Percentiles rank a stretch among this genome's conserved stretches.
Conservation (phyloP, 2,797 vertebrate species). For the Microctenopoma stevenorrisi region DNA sequence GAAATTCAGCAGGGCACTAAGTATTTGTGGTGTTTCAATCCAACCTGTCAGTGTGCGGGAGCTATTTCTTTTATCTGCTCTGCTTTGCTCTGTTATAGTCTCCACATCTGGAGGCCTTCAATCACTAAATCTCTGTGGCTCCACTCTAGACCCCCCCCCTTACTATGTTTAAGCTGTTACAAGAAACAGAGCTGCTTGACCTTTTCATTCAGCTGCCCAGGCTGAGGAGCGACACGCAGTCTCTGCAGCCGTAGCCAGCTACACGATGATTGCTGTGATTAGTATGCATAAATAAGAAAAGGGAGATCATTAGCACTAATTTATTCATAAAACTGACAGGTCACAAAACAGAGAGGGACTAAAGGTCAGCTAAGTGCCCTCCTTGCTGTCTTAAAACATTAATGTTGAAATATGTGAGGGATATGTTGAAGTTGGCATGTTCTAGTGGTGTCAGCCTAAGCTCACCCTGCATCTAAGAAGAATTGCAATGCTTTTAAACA, state of each 20-base stretch:
- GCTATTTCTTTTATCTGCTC: constrained; percentile 81
- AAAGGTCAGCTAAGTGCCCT: constrained; percentile 72
- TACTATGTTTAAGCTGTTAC: constrained; percentile 81
- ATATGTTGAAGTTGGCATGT: constrained; percentile 60
- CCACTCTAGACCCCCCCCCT: constrained; percentile 66
- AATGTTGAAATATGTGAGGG: constrained; percentile 71
- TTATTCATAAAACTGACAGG: constrained; percentile 85
- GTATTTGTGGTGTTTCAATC: constrained; percentile 83
- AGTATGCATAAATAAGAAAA: constrained; percentile 80
- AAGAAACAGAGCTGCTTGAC: constrained; percentile 82
- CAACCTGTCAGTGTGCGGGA: constrained; percentile 78
- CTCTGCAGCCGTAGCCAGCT: constrained; percentile 60
- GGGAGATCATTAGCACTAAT: constrained; percentile 81
- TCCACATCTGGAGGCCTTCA: constrained; percentile 85
- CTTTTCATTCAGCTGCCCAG: constrained; percentile 76
- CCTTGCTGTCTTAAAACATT: constrained; percentile 78
- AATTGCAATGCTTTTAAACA: constrained; percentile 17
- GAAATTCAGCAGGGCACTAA: constrained; percentile 77
- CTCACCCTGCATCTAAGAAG: constrained; percentile 14
- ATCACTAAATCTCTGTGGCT: constrained; percentile 82
- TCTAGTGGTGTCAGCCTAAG: constrained; percentile 49
- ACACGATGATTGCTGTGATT: constrained; percentile 74
- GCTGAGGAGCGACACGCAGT: constrained; percentile 73
- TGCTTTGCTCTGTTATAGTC: constrained; percentile 60
- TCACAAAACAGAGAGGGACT: constrained; percentile 70